A percentile compares a stretch with the other conserved stretches of the same genome.
Evolutionary conservation across 2,888 invertebrate species (phyloP).

Genomic region (Cataglyphis altisquamis): DNA sequence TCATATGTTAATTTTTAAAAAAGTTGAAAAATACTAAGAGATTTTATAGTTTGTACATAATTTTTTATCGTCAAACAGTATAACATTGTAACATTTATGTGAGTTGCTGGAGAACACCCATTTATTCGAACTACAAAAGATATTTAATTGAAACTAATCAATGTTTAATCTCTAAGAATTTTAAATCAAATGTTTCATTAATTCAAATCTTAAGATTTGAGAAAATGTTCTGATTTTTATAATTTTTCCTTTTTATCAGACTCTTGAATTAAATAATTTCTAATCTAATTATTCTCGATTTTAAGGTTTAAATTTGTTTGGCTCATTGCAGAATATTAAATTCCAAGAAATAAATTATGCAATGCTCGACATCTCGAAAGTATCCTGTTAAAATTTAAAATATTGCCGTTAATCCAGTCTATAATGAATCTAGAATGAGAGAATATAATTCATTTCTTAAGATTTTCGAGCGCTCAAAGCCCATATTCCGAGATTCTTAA

Average conservation of each 20-base stretch:
- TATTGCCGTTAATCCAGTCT: neutral
- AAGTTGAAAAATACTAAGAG: too few species aligned
- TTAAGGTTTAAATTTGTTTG: neutral
- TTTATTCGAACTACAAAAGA: neutral
- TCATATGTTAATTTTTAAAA: too few species aligned
- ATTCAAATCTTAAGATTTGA: neutral
- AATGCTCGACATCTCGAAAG: neutral
- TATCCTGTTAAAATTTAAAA: neutral
- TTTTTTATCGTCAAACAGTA: too few species aligned
- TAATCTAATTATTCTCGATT: neutral
- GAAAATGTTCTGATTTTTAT: neutral
- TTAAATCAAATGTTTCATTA: neutral
- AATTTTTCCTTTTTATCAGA: neutral
- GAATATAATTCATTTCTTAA: neutral
- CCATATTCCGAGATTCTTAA: slow-evolving; percentile 45
- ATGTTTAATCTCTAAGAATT: too few species aligned
- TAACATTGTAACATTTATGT: neutral
- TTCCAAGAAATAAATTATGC: neutral
- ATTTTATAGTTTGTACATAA: too few species aligned
- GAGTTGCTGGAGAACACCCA: neutral
- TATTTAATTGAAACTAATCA: neutral
- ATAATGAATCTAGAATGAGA: neutral
- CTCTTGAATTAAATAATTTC: neutral
- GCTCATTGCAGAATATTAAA: neutral
- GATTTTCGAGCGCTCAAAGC: neutral